Evolutionary conservation across 2,113 vertebrate species (phyloP), one percentile per base, ranked within the genome.

Genomic region (Excalfactoria chinensis): DNA sequence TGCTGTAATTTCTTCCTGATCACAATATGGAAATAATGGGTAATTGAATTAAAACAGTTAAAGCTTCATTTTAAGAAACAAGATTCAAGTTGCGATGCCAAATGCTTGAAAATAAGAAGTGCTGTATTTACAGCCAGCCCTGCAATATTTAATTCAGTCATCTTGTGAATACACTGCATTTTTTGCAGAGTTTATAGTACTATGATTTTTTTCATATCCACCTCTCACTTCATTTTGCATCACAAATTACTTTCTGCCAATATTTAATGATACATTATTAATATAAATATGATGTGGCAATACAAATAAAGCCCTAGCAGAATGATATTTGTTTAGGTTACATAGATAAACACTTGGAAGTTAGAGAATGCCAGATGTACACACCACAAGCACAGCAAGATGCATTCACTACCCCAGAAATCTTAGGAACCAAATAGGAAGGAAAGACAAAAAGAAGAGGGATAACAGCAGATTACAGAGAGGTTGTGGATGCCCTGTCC

Each of bases 381-480:
- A 0, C 41, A 63, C 71, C 17, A 12, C 71, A 85, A 94, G 68
- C 56, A 62, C 88, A 91, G 90, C 0, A 0, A 91, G 93, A 90
- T 48, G 9, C 40, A 46, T 84, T 93, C 51, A 60, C 62, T 40
- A n/a, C 18, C 76, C 76, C 69, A 90, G 76, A 84, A 90, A 88
- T 64, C 72, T 64, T 84, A 32, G 15, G n/a, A 89, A 88, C 91
- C 62, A 90, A 89, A 13, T 35, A 58, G 55, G 32, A 79, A 55
- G 32, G 46, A 37, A 90, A 78, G 69, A 77, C 18, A 90, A 77
- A 93, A 93, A 68, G 62, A 85, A 80, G 32, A 63, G 55, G 62
- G 84, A 55, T 44, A 69, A 68, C 32, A 32, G 75, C 11, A 53
- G 63, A 43, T 88, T 93, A 78, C 18, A 46, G 11, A 41, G 40